Percentiles rank a stretch among this genome's conserved stretches.
phyloP scores from a whole-genome alignment of 2,888 invertebrate genomes.

The Chelonus formosanus region DNA sequence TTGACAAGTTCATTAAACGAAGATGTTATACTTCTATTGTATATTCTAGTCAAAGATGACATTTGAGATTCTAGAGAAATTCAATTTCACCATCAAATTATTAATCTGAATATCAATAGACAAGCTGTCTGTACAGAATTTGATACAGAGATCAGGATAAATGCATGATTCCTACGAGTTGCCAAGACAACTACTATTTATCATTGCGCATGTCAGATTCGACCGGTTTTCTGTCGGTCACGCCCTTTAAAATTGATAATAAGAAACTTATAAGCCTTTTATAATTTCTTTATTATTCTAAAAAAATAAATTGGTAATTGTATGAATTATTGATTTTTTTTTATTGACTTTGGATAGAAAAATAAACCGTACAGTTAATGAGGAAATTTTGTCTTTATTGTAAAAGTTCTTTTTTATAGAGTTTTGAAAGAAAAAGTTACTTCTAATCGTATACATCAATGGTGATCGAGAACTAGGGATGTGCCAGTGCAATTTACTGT shows the following conservation, averaged over 20 bases:
- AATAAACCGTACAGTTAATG: no score
- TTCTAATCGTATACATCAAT: constrained; percentile 28
- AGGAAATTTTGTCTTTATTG: neutral
- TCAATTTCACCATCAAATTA: neutral
- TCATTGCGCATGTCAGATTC: constrained; percentile 53
- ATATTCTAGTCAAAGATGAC: constrained; percentile 7
- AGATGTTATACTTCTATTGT: neutral
- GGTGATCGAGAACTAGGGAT: constrained; percentile 30
- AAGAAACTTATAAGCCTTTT: constrained; percentile 17
- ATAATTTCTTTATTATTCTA: constrained; percentile 8
- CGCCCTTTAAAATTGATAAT: constrained; percentile 47
- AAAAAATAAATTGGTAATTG: no score
- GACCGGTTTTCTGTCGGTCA: constrained; percentile 47
- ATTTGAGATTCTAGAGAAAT: constrained; percentile 8
- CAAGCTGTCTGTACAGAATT: constrained; percentile 6
- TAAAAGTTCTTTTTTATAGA: constrained; percentile 14
- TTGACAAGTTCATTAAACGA: constrained; percentile 18
- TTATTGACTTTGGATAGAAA: neutral
- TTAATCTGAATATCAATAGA: constrained; percentile 9
- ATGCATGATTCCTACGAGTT: constrained; percentile 40
- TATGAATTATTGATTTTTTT: neutral
- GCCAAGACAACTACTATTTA: constrained; percentile 48
- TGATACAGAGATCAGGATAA: constrained; percentile 24
- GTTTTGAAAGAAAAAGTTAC: constrained; percentile 13
- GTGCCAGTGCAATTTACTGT: constrained; percentile 30